Base-by-base conservation (phyloP, 1,140 invertebrate species). In the Drosophila lacertosa region DNA sequence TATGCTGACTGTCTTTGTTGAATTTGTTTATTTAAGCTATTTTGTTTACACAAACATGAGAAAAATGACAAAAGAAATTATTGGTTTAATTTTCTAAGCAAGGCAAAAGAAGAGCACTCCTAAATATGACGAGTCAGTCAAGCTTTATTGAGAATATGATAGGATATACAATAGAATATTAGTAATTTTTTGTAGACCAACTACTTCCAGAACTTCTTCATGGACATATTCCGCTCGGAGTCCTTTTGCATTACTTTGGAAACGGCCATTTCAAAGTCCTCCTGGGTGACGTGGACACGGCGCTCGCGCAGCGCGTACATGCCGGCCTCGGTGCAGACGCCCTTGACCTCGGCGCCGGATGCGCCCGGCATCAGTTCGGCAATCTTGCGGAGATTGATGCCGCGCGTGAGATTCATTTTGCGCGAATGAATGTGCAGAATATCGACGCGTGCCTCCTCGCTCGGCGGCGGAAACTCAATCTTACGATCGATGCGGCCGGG, bases 211-310 rank as follows among this genome's bases (percentile, higher is more conserved):
- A 74, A 58, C 39, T 70, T 74, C 18, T 71, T 74, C 13, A 70
- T 33, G 26, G 71, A 74, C 71, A 70, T 74, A 7, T 74, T 70
- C 11, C 59, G 51, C 3, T 74, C 71, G 0, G 67, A 70, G 18
- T 47, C 66, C 40, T 74, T 74, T 92, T 99, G 98, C 2, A 99
- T 98, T 93, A 99, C 98, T 84, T 99, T 94, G 77, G 99, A 99
- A 51, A 98, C 98, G 93, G 99, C 98, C 98, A 99, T 99, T 24
- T 74, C 71, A 86, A 99, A 99, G 92, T 99, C 98, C 93, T 99
- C 98, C 92, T 99, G 98, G 6, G 95, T 98, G 39, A 99, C 96
- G 59, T 96, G 95, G 18, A 94, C 94, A 59, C 95, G 91, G 59
- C 95, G 91, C 89, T 96, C 95, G 62, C 95, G 90, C 3, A 96